Evolutionary conservation across 1,140 invertebrate genomes (phyloP).

Genomic region (Temnothorax curvispinosus): DNA sequence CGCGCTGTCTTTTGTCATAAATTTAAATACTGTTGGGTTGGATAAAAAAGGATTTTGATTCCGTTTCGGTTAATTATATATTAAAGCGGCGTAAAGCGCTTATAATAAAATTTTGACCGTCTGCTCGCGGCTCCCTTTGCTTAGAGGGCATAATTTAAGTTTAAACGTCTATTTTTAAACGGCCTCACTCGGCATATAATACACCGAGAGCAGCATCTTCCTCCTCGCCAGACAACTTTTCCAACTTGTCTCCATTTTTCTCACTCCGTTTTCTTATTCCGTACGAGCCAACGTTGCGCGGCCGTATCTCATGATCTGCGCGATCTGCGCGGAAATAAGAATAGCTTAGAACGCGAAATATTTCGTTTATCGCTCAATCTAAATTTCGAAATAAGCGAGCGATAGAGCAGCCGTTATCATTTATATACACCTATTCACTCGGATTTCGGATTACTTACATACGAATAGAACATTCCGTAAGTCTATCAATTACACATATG

Average conservation of each 20-base stretch:
- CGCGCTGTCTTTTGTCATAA: neutral
- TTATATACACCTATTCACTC: neutral
- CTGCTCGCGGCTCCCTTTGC: constrained; percentile 67
- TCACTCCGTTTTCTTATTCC: neutral
- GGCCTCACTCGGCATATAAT: constrained; percentile 70
- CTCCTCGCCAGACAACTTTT: constrained; percentile 46
- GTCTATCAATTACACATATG: too few relatives aligned
- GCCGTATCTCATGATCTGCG: neutral
- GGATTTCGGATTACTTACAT: neutral
- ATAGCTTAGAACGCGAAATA: neutral
- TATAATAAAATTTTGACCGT: constrained; percentile 69
- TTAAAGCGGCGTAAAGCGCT: neutral
- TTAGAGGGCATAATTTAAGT: constrained; percentile 76
- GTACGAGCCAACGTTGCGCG: neutral
- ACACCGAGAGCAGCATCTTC: constrained; percentile 59
- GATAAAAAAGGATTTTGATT: neutral
- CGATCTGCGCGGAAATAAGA: neutral
- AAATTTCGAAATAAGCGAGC: neutral
- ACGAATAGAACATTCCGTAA: neutral
- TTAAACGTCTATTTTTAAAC: constrained; percentile 77
- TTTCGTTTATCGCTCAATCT: neutral
- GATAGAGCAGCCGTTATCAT: neutral
- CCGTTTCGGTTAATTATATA: neutral
- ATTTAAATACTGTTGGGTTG: too few relatives aligned
- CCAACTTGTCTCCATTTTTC: constrained; percentile 38